Percentiles rank a stretch among this genome's conserved stretches.
Evolutionary conservation across 2,113 vertebrate genomes (phyloP).

Genomic region (Paralichthys olivaceus): DNA sequence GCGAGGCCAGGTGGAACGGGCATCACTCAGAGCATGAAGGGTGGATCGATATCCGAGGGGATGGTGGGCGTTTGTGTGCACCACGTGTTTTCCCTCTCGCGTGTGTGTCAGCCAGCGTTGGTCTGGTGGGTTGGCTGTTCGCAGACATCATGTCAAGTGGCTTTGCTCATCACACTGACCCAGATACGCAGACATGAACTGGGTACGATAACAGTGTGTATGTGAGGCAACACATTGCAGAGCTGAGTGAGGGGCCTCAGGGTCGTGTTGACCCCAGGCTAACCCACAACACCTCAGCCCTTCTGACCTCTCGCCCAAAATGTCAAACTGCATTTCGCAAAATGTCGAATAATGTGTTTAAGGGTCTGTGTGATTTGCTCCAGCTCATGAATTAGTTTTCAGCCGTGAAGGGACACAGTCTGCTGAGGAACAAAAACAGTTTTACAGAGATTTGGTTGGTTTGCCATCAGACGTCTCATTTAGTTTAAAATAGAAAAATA

Average conservation of each 20-base stretch:
- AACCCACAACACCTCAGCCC: slow-evolving; percentile 20
- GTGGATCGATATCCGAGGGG: slow-evolving; percentile 51
- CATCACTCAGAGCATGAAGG: slow-evolving; percentile 75
- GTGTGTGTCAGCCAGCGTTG: slow-evolving; percentile 28
- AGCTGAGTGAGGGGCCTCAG: no score
- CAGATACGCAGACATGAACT: slow-evolving; percentile 62
- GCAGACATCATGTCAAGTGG: slow-evolving; percentile 36
- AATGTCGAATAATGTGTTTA: not conserved
- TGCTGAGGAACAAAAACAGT: not conserved
- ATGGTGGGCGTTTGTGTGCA: slow-evolving; percentile 25
- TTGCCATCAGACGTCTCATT: not conserved
- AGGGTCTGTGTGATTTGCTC: not conserved
- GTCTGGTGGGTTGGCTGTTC: slow-evolving; percentile 30
- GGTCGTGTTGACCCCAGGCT: slow-evolving; percentile 15
- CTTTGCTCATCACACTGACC: slow-evolving; percentile 63
- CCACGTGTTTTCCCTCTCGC: not conserved
- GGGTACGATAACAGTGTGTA: slow-evolving; percentile 12
- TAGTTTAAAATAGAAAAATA: no score
- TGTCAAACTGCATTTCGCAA: not conserved
- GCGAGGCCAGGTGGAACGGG: slow-evolving; percentile 59
- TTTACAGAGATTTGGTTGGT: not conserved
- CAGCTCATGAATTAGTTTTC: not conserved
- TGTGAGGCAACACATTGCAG: slow-evolving; percentile 26
- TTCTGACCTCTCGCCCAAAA: not conserved
- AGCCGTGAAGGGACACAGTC: not conserved